Conservation (phyloP, 2,113 vertebrate species). For the Ceyx melanurus region DNA sequence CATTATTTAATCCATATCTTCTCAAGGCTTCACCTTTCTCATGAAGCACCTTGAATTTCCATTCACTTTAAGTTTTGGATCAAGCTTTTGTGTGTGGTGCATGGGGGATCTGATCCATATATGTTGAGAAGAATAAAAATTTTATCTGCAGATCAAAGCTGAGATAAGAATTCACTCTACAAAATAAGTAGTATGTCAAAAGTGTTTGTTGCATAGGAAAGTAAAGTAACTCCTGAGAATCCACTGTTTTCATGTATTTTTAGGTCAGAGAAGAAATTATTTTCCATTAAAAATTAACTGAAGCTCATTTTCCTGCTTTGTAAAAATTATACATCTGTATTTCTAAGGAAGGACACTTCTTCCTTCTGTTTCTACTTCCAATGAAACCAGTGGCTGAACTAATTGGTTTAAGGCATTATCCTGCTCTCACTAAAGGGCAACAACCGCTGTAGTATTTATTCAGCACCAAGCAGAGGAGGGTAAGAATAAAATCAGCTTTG, state of each 20-base stretch:
- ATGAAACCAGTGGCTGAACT: not conserved
- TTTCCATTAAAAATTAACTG: not conserved
- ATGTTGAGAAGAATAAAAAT: not conserved
- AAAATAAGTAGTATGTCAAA: not conserved
- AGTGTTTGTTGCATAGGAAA: not conserved
- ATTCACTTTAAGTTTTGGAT: not conserved
- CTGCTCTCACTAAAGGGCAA: not conserved
- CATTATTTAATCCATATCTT: not conserved
- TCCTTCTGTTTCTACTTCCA: not conserved
- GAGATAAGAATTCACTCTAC: not conserved
- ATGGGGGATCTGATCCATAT: not conserved
- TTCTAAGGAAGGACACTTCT: not conserved
- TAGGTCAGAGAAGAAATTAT: not conserved
- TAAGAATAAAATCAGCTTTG: slow-evolving; percentile 9
- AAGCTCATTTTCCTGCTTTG: not conserved
- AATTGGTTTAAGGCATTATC: not conserved
- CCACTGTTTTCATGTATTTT: not conserved
- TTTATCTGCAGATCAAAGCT: not conserved
- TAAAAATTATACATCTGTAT: not conserved
- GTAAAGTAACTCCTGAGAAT: not conserved
- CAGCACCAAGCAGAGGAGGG: not conserved
- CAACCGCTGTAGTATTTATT: not conserved
- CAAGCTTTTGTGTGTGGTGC: not conserved
- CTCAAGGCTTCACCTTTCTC: not conserved
- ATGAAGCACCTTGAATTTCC: not conserved